Base-by-base conservation (phyloP, 2,888 invertebrate species). In the Trachelus tabidus region DNA sequence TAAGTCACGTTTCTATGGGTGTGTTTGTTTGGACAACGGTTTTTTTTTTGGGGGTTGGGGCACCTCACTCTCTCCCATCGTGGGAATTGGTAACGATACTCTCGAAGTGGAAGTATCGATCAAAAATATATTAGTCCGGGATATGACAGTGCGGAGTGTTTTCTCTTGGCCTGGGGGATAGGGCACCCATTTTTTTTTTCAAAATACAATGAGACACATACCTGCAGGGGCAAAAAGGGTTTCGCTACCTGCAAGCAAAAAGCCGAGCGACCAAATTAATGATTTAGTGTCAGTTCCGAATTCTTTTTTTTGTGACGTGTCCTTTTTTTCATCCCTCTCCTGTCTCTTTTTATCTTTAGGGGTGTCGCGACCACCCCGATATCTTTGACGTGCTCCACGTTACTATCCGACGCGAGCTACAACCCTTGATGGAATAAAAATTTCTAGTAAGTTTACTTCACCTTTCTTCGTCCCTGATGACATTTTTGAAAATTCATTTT, bases 21-120 rank as follows among this genome's bases (percentile, higher is more conserved):
- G 89, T 91, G 91, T 91, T 91, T 91, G 91, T 91, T 91, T 91
- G 88, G 91, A 91, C 91, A 91, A 91, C 90, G 90, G 88, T 87
- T 87, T 86, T 88, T 88, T 85, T 85, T 86, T 82, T 77, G 34
- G 40, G 23, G 23, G 40, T 6, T 2, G 9, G 56, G 40, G 23
- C 40, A 40, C 9, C 56, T 56, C 56, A 56, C 56, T 23, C 56
- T 77, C 76, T 79, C 76, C 71, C 71, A 33, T 83, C 91, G 90
- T 91, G 91, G 90, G 91, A 91, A 91, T 88, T 83, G 84, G 83
- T 82, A 80, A 80, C 81, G 85, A 86, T 85, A 87, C 88, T 85
- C 76, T 83, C 68, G 83, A 77, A 76, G 79, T 84, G 82, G 81
- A 77, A 82, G 87, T 88, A 91, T 90, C 90, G 90, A 91, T 91